These are phyloP conservation scores for Protonemura montana DNA, from an alignment of 2,888 invertebrate genomes.

Conservation along the genomic window DNA sequence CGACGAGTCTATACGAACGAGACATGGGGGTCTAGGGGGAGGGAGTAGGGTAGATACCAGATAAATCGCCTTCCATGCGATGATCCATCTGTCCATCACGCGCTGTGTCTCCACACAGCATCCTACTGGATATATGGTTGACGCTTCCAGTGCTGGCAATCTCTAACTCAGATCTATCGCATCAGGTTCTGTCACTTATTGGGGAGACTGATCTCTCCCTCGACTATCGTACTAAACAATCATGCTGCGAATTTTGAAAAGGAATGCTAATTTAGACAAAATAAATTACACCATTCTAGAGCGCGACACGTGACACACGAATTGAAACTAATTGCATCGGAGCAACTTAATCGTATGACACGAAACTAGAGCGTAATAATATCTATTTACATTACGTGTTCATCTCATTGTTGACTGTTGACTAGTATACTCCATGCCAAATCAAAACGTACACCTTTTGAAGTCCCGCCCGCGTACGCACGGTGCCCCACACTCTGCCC, in stretches of 20 bases:
- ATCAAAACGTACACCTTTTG: not conserved
- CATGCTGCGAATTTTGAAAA: not conserved
- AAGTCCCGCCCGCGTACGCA: no score
- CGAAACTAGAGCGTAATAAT: not conserved
- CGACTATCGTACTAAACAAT: constrained; percentile 14
- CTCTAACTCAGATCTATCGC: constrained; percentile 28
- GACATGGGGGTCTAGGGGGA: not conserved
- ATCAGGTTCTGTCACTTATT: not conserved
- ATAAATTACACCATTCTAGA: not conserved
- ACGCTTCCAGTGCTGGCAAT: not conserved
- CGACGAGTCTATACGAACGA: not conserved
- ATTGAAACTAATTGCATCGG: not conserved
- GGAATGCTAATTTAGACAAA: constrained; percentile 7
- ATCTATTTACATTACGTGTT: not conserved
- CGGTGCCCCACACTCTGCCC: not conserved
- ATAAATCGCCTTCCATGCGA: not conserved
- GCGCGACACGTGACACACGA: not conserved
- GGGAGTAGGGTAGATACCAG: not conserved
- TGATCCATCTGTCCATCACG: constrained; percentile 26
- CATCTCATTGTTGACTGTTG: not conserved
- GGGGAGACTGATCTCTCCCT: constrained; percentile 33
- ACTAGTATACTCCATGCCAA: not conserved
- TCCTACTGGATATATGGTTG: not conserved
- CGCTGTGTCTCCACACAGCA: not conserved
- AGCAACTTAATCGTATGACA: not conserved